Evolutionary conservation across 2,113 vertebrate genomes (phyloP).

Genomic region (Hemicordylus capensis): DNA sequence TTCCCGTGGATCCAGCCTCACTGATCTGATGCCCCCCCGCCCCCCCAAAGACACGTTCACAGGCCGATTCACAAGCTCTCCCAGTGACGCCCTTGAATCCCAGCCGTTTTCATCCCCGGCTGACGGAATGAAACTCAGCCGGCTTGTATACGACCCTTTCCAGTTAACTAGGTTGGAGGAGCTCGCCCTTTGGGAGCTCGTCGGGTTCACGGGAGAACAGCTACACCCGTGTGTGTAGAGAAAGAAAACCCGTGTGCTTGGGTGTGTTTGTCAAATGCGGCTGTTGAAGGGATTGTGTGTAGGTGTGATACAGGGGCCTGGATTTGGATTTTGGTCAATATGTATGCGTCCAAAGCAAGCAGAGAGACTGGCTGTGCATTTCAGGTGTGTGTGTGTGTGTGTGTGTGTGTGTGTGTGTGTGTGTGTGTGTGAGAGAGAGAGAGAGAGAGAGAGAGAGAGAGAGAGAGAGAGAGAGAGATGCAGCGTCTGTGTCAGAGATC

Average conservation of each 20-base stretch:
- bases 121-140: fast-evolving
- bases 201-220: too few relatives aligned
- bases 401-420: slow-evolving; percentile 50
- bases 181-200: neutral
- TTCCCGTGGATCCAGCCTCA: neutral
- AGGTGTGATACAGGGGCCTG: neutral
- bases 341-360: neutral
- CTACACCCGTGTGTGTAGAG: too few relatives aligned
- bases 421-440: slow-evolving; percentile 34
- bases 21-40: too few relatives aligned
- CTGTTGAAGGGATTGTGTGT: neutral
- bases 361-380: too few relatives aligned
- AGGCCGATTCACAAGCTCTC: neutral
- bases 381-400: too few relatives aligned
- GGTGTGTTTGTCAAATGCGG: neutral
- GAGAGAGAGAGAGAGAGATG: slow-evolving; percentile 31
- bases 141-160: neutral
- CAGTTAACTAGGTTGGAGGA: neutral
- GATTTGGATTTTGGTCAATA: neutral
- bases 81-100: neutral
- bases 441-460: slow-evolving; percentile 45
- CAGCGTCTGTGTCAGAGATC: slow-evolving; percentile 45
- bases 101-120: neutral
- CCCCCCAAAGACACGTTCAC: too few relatives aligned
- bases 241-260: too few relatives aligned